Base-by-base conservation (phyloP, 2,797 vertebrate genomes). In the Lutjanus campechanus region DNA sequence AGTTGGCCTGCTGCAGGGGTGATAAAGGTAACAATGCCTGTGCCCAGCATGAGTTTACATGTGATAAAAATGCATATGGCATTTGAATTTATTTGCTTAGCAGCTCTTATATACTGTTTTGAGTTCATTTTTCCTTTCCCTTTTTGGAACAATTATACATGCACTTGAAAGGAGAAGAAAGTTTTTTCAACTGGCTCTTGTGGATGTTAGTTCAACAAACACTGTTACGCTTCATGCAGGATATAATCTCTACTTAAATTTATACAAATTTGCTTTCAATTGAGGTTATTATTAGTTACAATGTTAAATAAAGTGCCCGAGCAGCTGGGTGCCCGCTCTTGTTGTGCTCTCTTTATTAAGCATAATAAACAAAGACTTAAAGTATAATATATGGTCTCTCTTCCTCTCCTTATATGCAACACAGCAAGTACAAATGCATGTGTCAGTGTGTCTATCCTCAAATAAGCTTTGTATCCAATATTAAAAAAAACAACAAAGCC, bases 21-120 rank as follows among this genome's bases (percentile, higher is more conserved):
- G 89, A 94, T 91, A 89, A 93, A 91, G 78, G 81, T 53, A 93
- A 93, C 93, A 94, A 94, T 93, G 91, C 88, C 84, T 70, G 72
- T 36, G 76, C 92, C 80, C 93, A 92, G 92, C 90, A n/a, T 91
- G 93, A 88, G 78, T 79, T 88, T 82, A 85, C 79, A 79, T 88
- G 85, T 83, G 81, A 91, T 91, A 81, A 78, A 89, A 88, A 87
- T 83, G 73, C 54, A 91, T 83, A 82, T 80, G 75, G 78, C 60
- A 73, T 89, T 81, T 81, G 47, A 62, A 92, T 94, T 91, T 90
- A 91, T 94, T 94, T 94, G 77, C 85, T 88, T 81, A 85, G 76
- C 76, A 50, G 20, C 67, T 51, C 86, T 86, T 81, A 91, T 92
- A 72, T 84, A 92, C 86, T 85, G 54, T 29, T 83, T 69, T 47